Conservation (phyloP, 2,888 invertebrate species). For the Sinhomidia bicolor region DNA sequence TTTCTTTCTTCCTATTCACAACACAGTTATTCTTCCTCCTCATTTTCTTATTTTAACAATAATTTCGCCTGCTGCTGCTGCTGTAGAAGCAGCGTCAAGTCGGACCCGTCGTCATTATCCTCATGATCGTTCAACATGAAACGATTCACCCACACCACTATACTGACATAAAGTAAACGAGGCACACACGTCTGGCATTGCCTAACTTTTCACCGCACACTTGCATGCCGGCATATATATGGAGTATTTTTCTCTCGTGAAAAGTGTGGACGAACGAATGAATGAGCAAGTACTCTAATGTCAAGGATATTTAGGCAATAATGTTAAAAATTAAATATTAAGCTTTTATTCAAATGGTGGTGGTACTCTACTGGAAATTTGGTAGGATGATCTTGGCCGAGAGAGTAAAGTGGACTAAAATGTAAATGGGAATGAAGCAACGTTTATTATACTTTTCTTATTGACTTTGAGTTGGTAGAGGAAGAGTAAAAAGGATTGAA, state of each 20-base stretch:
- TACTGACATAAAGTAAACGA: neutral
- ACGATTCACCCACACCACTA: neutral
- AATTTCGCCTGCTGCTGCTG: neutral
- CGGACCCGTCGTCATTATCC: neutral
- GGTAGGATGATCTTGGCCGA: neutral
- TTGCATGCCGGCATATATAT: neutral
- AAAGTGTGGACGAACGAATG: too few relatives aligned
- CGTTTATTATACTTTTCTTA: too few relatives aligned
- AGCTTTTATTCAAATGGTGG: neutral
- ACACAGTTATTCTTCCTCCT: neutral
- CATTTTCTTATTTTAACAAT: neutral
- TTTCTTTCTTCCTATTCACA: slow-evolving; percentile 21
- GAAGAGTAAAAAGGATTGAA: too few relatives aligned
- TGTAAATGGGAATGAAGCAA: too few relatives aligned
- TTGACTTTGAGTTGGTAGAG: too few relatives aligned
- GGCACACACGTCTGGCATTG: neutral
- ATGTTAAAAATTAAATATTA: neutral
- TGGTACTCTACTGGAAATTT: neutral
- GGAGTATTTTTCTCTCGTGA: too few relatives aligned
- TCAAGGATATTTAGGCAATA: neutral
- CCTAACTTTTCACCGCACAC: neutral
- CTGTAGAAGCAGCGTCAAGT: too few relatives aligned
- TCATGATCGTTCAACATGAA: neutral
- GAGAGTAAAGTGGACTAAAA: neutral
- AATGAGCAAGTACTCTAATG: too few relatives aligned